Evolutionary conservation across 2,888 invertebrate genomes (phyloP).

Genomic region (Xestia rhomboidea): DNA sequence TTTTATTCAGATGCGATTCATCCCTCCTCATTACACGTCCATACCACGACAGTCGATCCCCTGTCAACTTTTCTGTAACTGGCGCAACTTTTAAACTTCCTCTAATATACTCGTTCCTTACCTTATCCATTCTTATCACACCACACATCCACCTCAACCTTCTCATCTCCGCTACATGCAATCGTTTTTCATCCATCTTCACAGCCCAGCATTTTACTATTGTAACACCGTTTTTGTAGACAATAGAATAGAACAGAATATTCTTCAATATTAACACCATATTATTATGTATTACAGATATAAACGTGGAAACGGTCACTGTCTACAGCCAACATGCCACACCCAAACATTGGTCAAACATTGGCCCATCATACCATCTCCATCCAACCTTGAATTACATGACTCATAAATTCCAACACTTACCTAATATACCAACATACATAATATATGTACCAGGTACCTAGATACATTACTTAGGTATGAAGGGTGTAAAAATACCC

Average conservation of each 20-base stretch:
- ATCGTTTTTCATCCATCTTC: too few species aligned
- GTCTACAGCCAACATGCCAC: constrained; percentile 5
- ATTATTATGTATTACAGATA: not conserved
- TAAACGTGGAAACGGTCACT: not conserved
- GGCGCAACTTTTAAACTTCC: too few species aligned
- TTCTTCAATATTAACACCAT: not conserved
- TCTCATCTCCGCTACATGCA: too few species aligned
- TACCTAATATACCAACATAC: constrained; percentile 21
- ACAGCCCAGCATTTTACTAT: not conserved
- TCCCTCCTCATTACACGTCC: too few species aligned
- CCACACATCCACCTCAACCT: too few species aligned
- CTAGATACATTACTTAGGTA: not conserved
- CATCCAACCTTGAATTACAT: constrained; percentile 31
- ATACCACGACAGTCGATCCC: too few species aligned
- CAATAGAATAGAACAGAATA: not conserved
- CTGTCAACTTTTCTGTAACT: too few species aligned
- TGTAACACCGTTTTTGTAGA: not conserved
- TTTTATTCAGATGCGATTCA: too few species aligned
- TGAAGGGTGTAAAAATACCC: too few species aligned
- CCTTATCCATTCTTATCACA: too few species aligned
- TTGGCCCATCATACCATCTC: constrained; percentile 23
- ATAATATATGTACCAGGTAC: not conserved
- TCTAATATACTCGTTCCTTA: too few species aligned
- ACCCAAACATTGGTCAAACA: constrained; percentile 8
- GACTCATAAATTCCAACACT: constrained; percentile 35